Percentiles rank a stretch among this genome's conserved stretches.
Conservation (phyloP, 2,888 invertebrate genomes). For the Sussaba pulchella region DNA sequence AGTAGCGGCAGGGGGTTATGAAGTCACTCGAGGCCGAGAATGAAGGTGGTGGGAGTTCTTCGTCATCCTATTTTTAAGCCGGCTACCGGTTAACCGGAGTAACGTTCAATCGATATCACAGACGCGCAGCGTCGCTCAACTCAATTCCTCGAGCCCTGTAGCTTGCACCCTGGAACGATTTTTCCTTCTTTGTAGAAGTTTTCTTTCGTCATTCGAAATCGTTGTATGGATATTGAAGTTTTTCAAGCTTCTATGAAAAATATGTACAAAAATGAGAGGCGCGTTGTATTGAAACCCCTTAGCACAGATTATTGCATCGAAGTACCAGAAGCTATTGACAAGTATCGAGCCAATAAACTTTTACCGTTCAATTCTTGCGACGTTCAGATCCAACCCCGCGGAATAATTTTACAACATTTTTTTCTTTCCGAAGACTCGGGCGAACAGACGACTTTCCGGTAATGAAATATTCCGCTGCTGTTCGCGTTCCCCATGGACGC, state of each 20-base stretch:
- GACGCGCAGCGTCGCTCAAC: slow-evolving; percentile 74
- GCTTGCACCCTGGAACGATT: not conserved
- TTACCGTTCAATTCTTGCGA: not conserved
- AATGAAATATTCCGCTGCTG: slow-evolving; percentile 7
- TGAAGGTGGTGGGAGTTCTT: slow-evolving; percentile 50
- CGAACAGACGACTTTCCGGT: not conserved
- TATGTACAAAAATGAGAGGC: not conserved
- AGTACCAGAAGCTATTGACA: slow-evolving; percentile 12
- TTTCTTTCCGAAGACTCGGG: not conserved
- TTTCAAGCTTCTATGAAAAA: not conserved
- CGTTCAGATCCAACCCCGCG: not conserved
- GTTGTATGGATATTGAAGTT: not conserved
- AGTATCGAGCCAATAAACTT: not conserved
- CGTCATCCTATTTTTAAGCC: slow-evolving; percentile 79
- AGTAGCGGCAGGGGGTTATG: slow-evolving; percentile 55
- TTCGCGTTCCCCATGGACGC: not conserved
- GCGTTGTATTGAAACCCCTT: too few relatives aligned
- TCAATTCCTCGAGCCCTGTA: slow-evolving; percentile 44
- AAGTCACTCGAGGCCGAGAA: slow-evolving; percentile 54
- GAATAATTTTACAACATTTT: slow-evolving; percentile 21
- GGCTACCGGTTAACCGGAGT: slow-evolving; percentile 78
- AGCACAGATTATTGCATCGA: too few relatives aligned
- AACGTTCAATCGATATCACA: slow-evolving; percentile 79
- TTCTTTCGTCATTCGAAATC: slow-evolving; percentile 2
- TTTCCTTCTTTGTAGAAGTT: not conserved